Evolutionary conservation across 2,888 invertebrate genomes (phyloP), one percentile per base, ranked within the genome.

Genomic region (Pardosa pseudoannulata): DNA sequence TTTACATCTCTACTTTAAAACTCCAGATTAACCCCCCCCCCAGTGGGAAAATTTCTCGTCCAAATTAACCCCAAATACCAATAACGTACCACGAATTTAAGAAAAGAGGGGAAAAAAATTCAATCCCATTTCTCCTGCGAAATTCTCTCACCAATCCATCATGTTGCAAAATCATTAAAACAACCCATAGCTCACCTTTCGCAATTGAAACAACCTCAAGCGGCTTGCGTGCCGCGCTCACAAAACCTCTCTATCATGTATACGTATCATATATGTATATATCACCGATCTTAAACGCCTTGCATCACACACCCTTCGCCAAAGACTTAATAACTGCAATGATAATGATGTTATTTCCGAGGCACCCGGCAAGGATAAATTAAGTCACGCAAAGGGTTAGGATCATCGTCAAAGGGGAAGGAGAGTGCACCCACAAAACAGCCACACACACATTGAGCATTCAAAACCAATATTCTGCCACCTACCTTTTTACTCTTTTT

Each of bases 261-360:
- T 16, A 56, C 23, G 56, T 56, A 19, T 23, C 56, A 23, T 23
- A 56, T 56, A 56, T 11, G 23, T 56, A 56, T 56, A 56, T 56
- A 56, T 56, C 56, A 56, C 56, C 56, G 56, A 56, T 56, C 56
- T 56, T 56, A 56, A 56, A 56, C 56, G 56, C 23, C 23, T 56
- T 56, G 56, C 56, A 23, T 56, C 56, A 56, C 56, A 56, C 56
- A 56, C 56, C 67, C 67, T 67, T 67, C 36, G 32, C 19, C 73
- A 68, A 81, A 81, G 80, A 81, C 80, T 81, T 81, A 81, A 81
- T 81, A 81, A 81, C 31, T 39, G 31, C 31, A 29, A 29, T 31
- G 72, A 76, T 83, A 83, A 83, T 83, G 83, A 75, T 78, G 83
- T 83, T 76, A 71, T 78, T 74, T 67, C 56, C 36, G 76, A 39